Evolutionary conservation across 2,797 vertebrate genomes (phyloP), one percentile per base, ranked within the genome.

Genomic region (Acanthurus leucopareius): DNA sequence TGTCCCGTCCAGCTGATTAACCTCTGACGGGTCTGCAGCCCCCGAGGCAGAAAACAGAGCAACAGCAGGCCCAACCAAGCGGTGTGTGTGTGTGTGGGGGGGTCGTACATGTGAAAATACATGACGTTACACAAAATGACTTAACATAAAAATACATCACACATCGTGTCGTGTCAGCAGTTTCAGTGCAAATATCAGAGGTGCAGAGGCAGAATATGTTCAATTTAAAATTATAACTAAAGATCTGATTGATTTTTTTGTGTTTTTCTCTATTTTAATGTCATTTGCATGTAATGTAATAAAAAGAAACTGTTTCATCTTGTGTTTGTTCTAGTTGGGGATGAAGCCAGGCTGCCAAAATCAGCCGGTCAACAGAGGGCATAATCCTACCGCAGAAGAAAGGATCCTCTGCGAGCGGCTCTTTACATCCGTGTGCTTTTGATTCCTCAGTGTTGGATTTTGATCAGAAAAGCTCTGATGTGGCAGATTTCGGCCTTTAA

Each of bases 281-380:
- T 32, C 28, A 32, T 32, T 32, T 32, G 28, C 28, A 32, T 32
- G 28, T 32, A 4, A 32, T 32, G 28, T 32, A 32, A 3, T 32
- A 8, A 28, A 28, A 54, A n/a, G 53, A 20, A 22, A 20, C 0
- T n/a, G 25, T 25, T 65, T 28, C 17, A n/a, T 28, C 45, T 16
- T 19, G 13, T 35, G 2, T 54, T 44, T 66, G 17, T 64, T 65
- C 28, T 15, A 25, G 16, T 7, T 17, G 17, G 7, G 32, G 28
- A 15, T n/a, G 44, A 65, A 73, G 42, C 52, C 52, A 40, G 38
- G 16, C 54, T 17, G 16, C 44, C 10, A 42, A 19, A 32, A 51
- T 14, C 45, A 63, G 11, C 13, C 35, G 54, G 44, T 16, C 38
- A 71, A 72, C 10, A 74, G n/a, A n/a, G 45, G 35, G 28, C 44